Percentiles rank a stretch among this genome's conserved stretches.
Evolutionary conservation across 35 echinoderm and acorn worm species (phyloP).

Genomic region (Apostichopus parvimensis): DNA sequence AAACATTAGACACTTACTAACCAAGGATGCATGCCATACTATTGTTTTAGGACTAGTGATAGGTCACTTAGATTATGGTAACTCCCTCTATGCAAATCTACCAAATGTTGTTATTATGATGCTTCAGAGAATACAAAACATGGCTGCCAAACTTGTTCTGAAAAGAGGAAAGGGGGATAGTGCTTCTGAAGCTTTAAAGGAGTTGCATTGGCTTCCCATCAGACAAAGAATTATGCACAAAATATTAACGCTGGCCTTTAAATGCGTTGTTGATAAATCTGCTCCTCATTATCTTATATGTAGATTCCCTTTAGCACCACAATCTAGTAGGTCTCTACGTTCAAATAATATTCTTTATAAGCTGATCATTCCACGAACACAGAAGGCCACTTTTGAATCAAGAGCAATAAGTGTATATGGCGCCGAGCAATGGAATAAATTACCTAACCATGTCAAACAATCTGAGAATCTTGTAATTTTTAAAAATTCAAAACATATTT

Average conservation of each 20-base stretch:
- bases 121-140: constrained; percentile 1
- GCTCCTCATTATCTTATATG: no score
- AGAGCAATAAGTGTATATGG: no score
- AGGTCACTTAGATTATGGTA: neutral
- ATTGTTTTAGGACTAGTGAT: constrained; percentile 17
- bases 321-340: no score
- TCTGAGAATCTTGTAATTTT: no score
- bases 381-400: no score
- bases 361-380: no score
- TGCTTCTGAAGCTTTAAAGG: neutral
- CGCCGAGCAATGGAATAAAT: no score
- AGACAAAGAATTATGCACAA: neutral
- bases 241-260: neutral
- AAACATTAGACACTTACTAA: constrained; percentile 2
- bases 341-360: no score
- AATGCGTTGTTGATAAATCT: neutral
- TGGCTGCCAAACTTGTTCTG: constrained; percentile 10
- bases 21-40: neutral
- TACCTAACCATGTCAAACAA: no score
- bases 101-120: constrained; percentile 3
- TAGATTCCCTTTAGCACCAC: no score
- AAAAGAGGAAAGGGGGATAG: constrained; percentile 10
- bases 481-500: no score
- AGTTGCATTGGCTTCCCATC: neutral
- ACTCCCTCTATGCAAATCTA: neutral